Percentiles rank a stretch among this genome's conserved stretches.
Evolutionary conservation across 2,113 vertebrate species (phyloP).

Genomic region (Choloepus hoffmanni): DNA sequence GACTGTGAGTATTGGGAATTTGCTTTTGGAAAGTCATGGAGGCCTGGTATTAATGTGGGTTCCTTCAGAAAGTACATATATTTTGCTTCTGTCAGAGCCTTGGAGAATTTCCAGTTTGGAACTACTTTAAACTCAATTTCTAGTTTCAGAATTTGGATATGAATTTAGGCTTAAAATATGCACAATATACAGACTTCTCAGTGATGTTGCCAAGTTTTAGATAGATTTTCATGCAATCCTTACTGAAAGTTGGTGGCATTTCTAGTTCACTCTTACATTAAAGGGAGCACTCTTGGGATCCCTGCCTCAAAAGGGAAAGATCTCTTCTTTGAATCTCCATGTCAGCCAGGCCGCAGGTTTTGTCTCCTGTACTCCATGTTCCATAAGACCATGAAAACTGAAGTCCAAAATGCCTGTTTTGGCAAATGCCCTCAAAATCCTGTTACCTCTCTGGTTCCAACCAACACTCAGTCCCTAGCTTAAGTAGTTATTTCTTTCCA

Average conservation of each 20-base stretch:
- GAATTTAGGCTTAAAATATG: background rate
- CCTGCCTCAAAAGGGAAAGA: background rate
- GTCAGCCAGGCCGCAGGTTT: background rate
- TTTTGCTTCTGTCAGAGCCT: background rate
- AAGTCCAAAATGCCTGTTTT: background rate
- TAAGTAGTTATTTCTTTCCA: slow-evolving; percentile 4
- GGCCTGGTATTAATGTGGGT: background rate
- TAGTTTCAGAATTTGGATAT: background rate
- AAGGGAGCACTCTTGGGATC: background rate
- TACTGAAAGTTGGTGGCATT: background rate
- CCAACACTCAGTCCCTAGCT: background rate
- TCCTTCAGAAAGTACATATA: background rate
- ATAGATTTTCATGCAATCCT: background rate
- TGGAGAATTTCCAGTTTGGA: background rate
- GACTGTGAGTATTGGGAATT: background rate
- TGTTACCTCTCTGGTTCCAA: background rate
- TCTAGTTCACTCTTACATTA: background rate
- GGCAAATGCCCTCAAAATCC: background rate
- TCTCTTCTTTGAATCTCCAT: background rate
- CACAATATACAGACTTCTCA: background rate
- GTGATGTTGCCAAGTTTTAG: background rate
- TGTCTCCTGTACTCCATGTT: background rate
- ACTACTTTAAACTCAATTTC: background rate
- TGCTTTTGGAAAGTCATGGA: background rate
- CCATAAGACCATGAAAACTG: background rate